Conservation (phyloP, 2,888 invertebrate species). For the Pachydiplax longipennis region DNA sequence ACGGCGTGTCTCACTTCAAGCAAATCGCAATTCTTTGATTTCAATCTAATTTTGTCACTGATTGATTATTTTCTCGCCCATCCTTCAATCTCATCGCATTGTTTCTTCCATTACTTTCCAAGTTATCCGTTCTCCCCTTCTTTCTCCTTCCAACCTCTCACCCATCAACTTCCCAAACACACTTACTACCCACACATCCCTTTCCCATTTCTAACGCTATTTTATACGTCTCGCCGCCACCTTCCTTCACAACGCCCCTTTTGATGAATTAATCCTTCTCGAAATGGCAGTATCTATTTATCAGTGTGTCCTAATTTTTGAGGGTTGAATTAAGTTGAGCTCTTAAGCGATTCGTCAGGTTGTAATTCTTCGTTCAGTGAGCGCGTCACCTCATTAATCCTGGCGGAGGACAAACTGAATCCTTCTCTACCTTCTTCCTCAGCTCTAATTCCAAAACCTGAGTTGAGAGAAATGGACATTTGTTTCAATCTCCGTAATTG, state of each 20-base stretch:
- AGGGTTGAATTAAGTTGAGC: neutral
- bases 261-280: neutral
- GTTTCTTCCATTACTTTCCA: no score
- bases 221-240: neutral
- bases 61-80: no score
- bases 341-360: neutral
- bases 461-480: no score
- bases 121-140: neutral
- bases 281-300: neutral
- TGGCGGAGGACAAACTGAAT: neutral
- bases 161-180: neutral
- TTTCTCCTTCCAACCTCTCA: neutral
- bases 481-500: no score
- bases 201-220: neutral
- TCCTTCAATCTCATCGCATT: no score
- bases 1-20: no score
- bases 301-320: neutral
- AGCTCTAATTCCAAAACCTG: no score
- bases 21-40: no score
- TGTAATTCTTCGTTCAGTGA: neutral
- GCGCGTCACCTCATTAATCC: neutral
- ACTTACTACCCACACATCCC: neutral
- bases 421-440: neutral
- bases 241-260: neutral
- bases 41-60: no score